Percentiles rank a stretch among this genome's conserved stretches.
phyloP scores from a whole-genome alignment of 2,797 vertebrate species.

The Pseudopleuronectes americanus region DNA sequence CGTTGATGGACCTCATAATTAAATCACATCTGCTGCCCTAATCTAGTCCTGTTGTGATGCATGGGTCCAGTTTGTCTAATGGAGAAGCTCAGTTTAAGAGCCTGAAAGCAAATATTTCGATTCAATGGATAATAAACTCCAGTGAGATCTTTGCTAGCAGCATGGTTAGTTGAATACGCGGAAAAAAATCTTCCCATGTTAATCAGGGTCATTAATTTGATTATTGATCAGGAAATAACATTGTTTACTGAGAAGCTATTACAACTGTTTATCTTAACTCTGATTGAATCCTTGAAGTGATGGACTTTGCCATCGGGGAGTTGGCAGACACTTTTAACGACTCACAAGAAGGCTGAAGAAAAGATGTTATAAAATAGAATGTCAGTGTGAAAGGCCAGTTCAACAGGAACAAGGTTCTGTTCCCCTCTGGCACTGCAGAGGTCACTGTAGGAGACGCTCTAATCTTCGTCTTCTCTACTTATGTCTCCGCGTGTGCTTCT shows the following conservation, averaged over 20 bases:
- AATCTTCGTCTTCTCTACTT: conserved; percentile 12
- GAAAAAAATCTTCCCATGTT: conserved; percentile 3
- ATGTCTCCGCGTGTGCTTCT: background rate
- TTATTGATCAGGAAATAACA: conserved; percentile 35
- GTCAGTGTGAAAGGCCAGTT: conserved; percentile 28
- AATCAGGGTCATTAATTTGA: conserved; percentile 29
- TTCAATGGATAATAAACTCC: conserved; percentile 21
- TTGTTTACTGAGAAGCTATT: conserved; percentile 26
- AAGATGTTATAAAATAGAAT: conserved; percentile 9
- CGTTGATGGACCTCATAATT: conserved; percentile 41
- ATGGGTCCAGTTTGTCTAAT: conserved; percentile 8
- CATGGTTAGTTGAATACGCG: conserved; percentile 11
- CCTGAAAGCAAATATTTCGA: conserved; percentile 15
- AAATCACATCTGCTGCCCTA: conserved; percentile 29
- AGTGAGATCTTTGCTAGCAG: conserved; percentile 9
- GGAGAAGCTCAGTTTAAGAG: background rate
- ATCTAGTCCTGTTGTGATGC: conserved; percentile 12
- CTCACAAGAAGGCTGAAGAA: background rate
- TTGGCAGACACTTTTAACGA: background rate
- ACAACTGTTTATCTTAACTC: conserved; percentile 12
- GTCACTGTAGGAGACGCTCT: conserved; percentile 30
- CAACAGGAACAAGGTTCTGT: conserved; percentile 20
- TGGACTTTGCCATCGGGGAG: background rate
- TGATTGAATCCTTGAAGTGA: conserved; percentile 16
- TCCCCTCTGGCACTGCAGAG: conserved; percentile 27